A percentile compares a stretch with the other conserved stretches of the same genome.
Evolutionary conservation across 2,797 vertebrate species (phyloP).

Genomic region (Cryptoblepharus egeriae): DNA sequence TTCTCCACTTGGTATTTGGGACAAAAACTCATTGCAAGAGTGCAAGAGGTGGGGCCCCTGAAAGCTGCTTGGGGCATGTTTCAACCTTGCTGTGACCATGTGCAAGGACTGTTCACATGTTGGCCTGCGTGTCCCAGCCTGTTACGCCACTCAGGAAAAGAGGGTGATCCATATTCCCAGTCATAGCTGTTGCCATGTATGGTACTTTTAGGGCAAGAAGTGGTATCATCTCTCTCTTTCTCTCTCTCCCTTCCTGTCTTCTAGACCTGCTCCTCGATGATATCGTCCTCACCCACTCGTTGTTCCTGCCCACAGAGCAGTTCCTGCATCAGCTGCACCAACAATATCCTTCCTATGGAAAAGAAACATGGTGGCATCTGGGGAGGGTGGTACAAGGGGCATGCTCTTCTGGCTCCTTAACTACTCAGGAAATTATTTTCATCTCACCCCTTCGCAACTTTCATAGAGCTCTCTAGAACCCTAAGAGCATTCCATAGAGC

Average conservation of each 20-base stretch:
- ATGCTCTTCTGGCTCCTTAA: neutral
- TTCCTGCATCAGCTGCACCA: constrained; percentile 93
- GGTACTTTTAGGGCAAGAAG: neutral
- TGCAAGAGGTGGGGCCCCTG: neutral
- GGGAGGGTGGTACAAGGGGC: neutral
- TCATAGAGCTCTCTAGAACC: neutral
- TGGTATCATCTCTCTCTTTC: neutral
- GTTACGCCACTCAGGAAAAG: neutral
- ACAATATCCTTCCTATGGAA: constrained; percentile 88
- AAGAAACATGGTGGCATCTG: neutral
- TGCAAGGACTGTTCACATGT: neutral
- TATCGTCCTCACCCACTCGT: constrained; percentile 94
- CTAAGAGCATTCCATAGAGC: too few species aligned
- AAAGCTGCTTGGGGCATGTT: neutral
- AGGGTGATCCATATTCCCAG: neutral
- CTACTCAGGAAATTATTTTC: neutral
- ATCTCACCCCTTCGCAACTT: neutral
- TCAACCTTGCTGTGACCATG: neutral
- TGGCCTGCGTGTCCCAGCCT: neutral
- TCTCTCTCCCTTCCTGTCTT: constrained; percentile 63
- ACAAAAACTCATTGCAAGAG: neutral
- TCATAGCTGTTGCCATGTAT: neutral
- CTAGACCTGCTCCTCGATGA: constrained; percentile 90
- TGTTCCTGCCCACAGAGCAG: constrained; percentile 93
- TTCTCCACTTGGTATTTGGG: neutral